A percentile compares a stretch with the other conserved stretches of the same genome.
Evolutionary conservation across 1,140 invertebrate species (phyloP).

Genomic region (Parasteatoda tepidariorum): DNA sequence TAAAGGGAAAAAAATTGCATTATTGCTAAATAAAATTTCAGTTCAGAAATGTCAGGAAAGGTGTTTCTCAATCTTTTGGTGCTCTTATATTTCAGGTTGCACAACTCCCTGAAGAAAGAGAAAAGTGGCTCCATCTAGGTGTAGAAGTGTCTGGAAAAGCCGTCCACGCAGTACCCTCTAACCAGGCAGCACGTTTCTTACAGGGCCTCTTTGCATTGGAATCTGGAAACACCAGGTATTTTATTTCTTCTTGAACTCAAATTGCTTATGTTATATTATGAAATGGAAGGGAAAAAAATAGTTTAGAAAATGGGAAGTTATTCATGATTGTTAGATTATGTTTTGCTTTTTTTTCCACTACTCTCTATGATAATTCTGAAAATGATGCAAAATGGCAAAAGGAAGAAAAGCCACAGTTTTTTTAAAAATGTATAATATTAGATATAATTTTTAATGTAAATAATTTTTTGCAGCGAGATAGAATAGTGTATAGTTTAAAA

Average conservation of each 20-base stretch:
- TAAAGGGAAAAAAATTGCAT: too few species aligned
- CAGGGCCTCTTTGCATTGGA: constrained; percentile 40
- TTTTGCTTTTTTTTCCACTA: background rate
- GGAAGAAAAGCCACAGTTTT: background rate
- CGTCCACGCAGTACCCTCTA: constrained; percentile 17
- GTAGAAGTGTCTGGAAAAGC: constrained; percentile 45
- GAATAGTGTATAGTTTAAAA: too few species aligned
- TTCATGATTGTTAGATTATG: background rate
- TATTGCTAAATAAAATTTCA: too few species aligned
- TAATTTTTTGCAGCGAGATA: too few species aligned
- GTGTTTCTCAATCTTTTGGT: background rate
- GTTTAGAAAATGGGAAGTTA: background rate
- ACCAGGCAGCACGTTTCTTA: constrained; percentile 29
- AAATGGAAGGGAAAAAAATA: background rate
- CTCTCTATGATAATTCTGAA: background rate
- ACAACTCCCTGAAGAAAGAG: background rate
- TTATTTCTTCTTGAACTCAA: background rate
- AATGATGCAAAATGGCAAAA: background rate
- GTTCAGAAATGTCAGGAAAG: too few species aligned
- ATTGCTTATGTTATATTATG: background rate
- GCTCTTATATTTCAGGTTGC: background rate
- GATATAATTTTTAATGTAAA: too few species aligned
- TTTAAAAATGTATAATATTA: too few species aligned
- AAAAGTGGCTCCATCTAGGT: constrained; percentile 43
- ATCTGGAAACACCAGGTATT: constrained; percentile 41